Conservation (phyloP, 2,797 vertebrate species). For the Austrolebias charrua region DNA sequence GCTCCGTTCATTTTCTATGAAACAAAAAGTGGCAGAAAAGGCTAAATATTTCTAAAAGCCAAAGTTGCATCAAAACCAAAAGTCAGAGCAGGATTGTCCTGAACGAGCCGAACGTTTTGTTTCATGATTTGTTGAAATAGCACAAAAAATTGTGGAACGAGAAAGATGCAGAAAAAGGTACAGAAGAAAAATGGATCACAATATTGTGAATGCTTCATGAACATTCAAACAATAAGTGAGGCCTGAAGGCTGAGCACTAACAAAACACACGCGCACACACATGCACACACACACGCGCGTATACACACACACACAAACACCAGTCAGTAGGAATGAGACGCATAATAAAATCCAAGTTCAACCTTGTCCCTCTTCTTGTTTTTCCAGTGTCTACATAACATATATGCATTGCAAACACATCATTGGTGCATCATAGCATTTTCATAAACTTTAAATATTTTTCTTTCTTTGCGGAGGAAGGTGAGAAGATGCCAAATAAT, state of each 20-base stretch:
- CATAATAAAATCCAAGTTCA: slow-evolving; percentile 54
- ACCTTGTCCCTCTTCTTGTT: slow-evolving; percentile 49
- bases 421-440: slow-evolving; percentile 63
- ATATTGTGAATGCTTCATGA: too few species aligned
- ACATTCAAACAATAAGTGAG: slow-evolving; percentile 24
- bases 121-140: too few species aligned
- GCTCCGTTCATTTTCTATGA: too few species aligned
- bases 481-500: slow-evolving; percentile 12
- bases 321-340: slow-evolving; percentile 40
- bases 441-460: slow-evolving; percentile 32
- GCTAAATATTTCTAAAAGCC: too few species aligned
- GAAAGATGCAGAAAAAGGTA: too few species aligned
- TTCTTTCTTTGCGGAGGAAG: slow-evolving; percentile 15
- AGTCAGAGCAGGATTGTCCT: too few species aligned
- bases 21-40: too few species aligned
- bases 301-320: slow-evolving; percentile 14
- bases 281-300: slow-evolving; percentile 4
- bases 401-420: slow-evolving; percentile 67
- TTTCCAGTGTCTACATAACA: slow-evolving; percentile 61
- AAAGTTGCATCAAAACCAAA: too few species aligned
- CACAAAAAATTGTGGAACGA: too few species aligned
- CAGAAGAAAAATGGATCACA: too few species aligned
- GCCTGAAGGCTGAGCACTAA: slow-evolving; percentile 23
- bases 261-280: slow-evolving; percentile 1
- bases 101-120: too few species aligned